A percentile compares a stretch with the other conserved stretches of the same genome.
These are phyloP conservation scores for Artibeus jamaicensis DNA, from an alignment of 2,797 vertebrate genomes.

Conservation along the genomic window DNA sequence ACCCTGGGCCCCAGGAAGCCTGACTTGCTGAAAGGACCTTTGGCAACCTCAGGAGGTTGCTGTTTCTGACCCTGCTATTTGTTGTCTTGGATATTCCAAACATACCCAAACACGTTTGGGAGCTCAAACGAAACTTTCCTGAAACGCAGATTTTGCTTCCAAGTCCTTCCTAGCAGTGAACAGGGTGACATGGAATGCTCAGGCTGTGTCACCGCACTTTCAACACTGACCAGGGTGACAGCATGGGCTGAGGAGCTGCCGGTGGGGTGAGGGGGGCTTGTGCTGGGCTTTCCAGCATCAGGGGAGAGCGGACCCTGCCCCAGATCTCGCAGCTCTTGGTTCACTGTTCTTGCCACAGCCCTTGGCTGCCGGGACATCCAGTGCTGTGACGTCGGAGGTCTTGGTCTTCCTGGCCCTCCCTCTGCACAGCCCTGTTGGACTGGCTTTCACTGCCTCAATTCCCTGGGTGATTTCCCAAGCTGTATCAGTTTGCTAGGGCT, in stretches of 20 bases:
- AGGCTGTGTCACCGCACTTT: background rate
- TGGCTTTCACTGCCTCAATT: background rate
- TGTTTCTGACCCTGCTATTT: constrained; percentile 16
- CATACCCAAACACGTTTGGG: background rate
- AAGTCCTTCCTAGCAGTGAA: background rate
- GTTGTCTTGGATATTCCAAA: constrained; percentile 46
- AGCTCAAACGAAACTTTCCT: background rate
- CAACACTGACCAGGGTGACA: background rate
- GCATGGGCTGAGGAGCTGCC: rapidly evolving
- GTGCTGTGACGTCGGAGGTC: background rate
- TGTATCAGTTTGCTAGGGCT: background rate
- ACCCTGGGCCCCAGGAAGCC: background rate
- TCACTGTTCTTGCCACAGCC: background rate
- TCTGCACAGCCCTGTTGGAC: background rate
- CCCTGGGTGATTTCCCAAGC: background rate
- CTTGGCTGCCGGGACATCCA: background rate
- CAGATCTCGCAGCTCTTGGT: background rate
- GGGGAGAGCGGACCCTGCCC: background rate
- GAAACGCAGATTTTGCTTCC: constrained; percentile 29
- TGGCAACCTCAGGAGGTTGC: background rate
- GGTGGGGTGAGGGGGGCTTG: background rate
- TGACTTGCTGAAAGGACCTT: background rate
- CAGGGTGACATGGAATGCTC: background rate
- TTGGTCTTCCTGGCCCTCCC: background rate
- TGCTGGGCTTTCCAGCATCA: background rate